Percentiles rank a stretch among this genome's conserved stretches.
Conservation (phyloP, 2,113 vertebrate species). For the Odontophorus gujanensis region DNA sequence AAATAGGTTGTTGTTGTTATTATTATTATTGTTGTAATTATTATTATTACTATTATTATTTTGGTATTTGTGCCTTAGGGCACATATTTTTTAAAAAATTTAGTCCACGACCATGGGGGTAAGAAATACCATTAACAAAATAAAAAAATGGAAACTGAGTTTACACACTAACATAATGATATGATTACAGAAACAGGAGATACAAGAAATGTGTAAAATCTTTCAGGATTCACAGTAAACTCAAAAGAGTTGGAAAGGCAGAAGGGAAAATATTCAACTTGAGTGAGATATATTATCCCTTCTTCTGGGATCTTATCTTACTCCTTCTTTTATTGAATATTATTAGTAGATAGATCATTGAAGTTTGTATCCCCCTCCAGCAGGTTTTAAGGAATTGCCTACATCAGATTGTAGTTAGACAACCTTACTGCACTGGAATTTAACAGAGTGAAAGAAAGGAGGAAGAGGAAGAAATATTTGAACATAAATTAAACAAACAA, state of each 20-base stretch:
- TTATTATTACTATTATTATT: background rate
- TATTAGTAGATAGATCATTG: background rate
- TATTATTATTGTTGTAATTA: background rate
- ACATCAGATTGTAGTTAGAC: background rate
- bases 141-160: background rate
- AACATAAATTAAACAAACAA: constrained; percentile 65
- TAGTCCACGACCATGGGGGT: background rate
- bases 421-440: constrained; percentile 2
- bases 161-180: background rate
- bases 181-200: background rate
- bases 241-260: background rate
- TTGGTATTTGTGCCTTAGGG: background rate
- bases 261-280: background rate
- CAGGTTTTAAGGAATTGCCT: background rate
- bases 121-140: background rate
- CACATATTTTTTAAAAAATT: background rate
- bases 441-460: constrained; percentile 57
- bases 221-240: background rate
- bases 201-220: background rate
- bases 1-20: background rate
- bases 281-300: background rate
- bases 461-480: constrained; percentile 65
- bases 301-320: background rate
- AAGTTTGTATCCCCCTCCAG: background rate
- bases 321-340: background rate